Evolutionary conservation across 2,888 invertebrate genomes (phyloP).

Genomic region (Drosophila tanythrix): DNA sequence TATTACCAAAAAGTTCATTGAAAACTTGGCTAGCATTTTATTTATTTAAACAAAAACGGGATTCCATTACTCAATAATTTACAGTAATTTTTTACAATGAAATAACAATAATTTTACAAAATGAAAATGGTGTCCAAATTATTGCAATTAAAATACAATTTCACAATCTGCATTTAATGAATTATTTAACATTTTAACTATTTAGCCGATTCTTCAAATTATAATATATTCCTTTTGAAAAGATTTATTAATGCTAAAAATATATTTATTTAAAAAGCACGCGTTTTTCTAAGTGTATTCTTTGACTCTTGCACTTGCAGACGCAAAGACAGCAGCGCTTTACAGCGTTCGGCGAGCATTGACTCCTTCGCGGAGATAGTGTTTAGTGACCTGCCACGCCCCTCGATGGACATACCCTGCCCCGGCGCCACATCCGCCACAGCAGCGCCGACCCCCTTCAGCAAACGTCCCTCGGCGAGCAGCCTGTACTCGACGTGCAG

Average conservation of each 20-base stretch:
- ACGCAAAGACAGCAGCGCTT: constrained; percentile 82
- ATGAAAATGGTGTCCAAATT: neutral
- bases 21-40: neutral
- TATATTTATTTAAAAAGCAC: neutral
- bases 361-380: constrained; percentile 91
- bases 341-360: constrained; percentile 92
- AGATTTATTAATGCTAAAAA: no score
- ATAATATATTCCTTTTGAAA: no score
- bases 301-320: constrained; percentile 52
- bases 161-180: no score
- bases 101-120: neutral
- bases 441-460: constrained; percentile 76
- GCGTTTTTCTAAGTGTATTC: neutral
- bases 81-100: neutral
- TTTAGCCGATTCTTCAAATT: no score
- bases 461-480: constrained; percentile 84
- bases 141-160: no score
- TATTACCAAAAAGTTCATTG: neutral
- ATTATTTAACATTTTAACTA: no score
- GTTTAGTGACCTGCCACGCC: constrained; percentile 86
- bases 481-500: constrained; percentile 83
- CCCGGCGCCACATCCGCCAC: constrained; percentile 56
- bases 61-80: neutral
- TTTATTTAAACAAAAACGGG: neutral
- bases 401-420: constrained; percentile 83